Percentiles rank a stretch among this genome's conserved stretches.
phyloP scores from a whole-genome alignment of 2,888 invertebrate species.

The Notodonta dromedarius region DNA sequence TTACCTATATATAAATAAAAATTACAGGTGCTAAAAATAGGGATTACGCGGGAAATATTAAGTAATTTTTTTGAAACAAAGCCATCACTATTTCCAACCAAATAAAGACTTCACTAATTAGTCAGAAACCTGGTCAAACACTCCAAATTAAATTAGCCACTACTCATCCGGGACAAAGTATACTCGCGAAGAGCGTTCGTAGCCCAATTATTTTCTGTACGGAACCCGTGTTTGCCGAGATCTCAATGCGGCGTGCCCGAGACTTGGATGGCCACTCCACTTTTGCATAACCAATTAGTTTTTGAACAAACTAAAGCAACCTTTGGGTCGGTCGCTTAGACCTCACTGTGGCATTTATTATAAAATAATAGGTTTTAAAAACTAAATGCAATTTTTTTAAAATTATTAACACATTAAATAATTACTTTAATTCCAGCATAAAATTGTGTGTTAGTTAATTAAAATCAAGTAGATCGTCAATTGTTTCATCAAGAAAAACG shows the following conservation, averaged over 20 bases:
- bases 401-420: too few relatives aligned
- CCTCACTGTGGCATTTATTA: conserved; percentile 13
- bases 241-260: conserved; percentile 64
- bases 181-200: conserved; percentile 27
- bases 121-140: conserved; percentile 23
- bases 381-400: too few relatives aligned
- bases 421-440: too few relatives aligned
- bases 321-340: conserved; percentile 37
- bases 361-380: conserved; percentile 11
- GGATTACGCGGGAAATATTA: too few relatives aligned
- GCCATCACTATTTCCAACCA: not conserved
- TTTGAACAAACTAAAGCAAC: conserved; percentile 71
- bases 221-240: conserved; percentile 63
- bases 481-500: too few relatives aligned
- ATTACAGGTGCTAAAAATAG: too few relatives aligned
- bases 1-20: too few relatives aligned
- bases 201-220: conserved; percentile 67
- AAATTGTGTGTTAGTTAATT: too few relatives aligned
- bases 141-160: conserved; percentile 31
- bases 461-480: too few relatives aligned
- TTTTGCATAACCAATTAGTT: conserved; percentile 83
- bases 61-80: not conserved
- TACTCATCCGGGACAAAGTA: conserved; percentile 43
- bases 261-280: conserved; percentile 79
- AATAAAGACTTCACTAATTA: conserved; percentile 4